phyloP scores from a whole-genome alignment of 2,888 invertebrate genomes.

The Plemyria rubiginata region DNA sequence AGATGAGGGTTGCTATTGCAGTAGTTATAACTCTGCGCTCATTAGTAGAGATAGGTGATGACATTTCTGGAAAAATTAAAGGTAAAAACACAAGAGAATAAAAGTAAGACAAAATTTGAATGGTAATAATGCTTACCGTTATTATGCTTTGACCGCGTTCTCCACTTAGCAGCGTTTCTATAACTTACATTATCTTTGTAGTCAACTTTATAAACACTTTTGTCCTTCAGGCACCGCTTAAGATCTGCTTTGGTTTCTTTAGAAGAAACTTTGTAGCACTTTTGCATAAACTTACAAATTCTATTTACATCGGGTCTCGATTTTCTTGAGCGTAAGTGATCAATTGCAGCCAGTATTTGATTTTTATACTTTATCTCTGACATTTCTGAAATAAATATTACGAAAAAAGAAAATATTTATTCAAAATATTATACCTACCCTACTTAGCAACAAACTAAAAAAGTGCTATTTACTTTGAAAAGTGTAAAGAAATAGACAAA shows the following conservation, averaged over 20 bases:
- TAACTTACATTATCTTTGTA: conserved; percentile 95
- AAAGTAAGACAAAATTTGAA: conserved; percentile 1
- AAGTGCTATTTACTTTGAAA: not conserved
- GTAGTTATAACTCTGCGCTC: conserved; percentile 86
- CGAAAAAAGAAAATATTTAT: too few relatives aligned
- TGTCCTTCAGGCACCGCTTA: conserved; percentile 89
- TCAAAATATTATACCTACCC: not conserved
- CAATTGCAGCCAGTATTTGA: conserved; percentile 93
- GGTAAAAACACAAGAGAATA: conserved; percentile 11
- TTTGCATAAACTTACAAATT: conserved; percentile 92
- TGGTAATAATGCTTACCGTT: conserved; percentile 61
- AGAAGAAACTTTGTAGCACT: conserved; percentile 89
- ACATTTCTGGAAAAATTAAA: conserved; percentile 65
- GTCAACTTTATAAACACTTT: conserved; percentile 91
- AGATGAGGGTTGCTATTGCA: conserved; percentile 89
- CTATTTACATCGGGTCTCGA: conserved; percentile 93
- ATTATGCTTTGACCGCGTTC: conserved; percentile 66
- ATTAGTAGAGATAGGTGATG: conserved; percentile 67
- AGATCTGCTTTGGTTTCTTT: conserved; percentile 89
- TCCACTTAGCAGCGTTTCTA: conserved; percentile 91
- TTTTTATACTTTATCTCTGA: conserved; percentile 88
- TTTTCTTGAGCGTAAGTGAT: conserved; percentile 92
- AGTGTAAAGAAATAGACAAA: not conserved
- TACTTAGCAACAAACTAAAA: too few relatives aligned
- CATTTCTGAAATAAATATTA: conserved; percentile 72